These are phyloP conservation scores for Antechinus flavipes DNA, from an alignment of 2,113 vertebrate species.

Conservation along the genomic window DNA sequence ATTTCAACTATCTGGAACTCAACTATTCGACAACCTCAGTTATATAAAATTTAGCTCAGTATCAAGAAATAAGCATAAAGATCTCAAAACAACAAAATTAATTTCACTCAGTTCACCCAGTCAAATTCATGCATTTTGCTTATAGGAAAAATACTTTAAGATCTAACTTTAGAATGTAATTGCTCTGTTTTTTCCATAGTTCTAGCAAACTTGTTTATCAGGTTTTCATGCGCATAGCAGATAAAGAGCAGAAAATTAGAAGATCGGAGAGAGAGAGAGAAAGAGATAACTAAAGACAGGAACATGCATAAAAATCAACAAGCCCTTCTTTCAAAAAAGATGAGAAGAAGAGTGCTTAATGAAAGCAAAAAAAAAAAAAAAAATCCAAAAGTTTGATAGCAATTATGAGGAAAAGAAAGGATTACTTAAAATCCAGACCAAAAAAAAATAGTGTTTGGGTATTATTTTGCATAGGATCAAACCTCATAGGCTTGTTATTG, in stretches of 20 bases:
- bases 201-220: conserved; percentile 6
- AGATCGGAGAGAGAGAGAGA: not conserved
- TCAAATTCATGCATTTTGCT: not conserved
- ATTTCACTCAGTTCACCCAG: not conserved
- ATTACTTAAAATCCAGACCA: not conserved
- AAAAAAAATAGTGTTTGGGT: not conserved
- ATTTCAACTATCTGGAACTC: not conserved
- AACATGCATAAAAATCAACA: conserved; percentile 18
- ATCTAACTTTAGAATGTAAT: not conserved
- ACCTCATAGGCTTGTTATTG: not conserved
- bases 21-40: conserved; percentile 20
- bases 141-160: not conserved
- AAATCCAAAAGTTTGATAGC: not conserved
- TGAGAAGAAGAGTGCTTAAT: not conserved
- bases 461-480: not conserved
- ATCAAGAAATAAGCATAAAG: conserved; percentile 41
- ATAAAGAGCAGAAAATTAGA: conserved; percentile 8
- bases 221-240: not conserved
- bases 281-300: conserved; percentile 6
- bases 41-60: conserved; percentile 21
- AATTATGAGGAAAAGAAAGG: not conserved
- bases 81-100: not conserved
- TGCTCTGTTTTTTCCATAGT: conserved; percentile 13
- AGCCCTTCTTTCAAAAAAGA: not conserved
- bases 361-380: not conserved